Base-by-base conservation (phyloP, 2,797 vertebrate genomes). In the Caiman crocodilus region DNA sequence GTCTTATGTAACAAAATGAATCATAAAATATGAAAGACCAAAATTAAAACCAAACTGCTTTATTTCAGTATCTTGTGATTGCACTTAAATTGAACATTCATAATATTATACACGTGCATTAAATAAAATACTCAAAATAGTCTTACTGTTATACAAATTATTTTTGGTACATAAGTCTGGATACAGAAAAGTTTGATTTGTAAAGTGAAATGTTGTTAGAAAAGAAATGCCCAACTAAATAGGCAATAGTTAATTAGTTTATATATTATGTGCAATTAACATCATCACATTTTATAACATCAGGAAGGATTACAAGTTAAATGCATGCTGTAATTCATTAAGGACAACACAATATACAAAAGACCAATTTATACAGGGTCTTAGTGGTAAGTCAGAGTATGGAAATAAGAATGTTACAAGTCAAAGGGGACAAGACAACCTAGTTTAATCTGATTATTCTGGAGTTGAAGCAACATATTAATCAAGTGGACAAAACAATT, bases 401-500 rank as follows among this genome's bases (percentile, higher is more conserved):
- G 58, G 81, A 92, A 86, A 94, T 42, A 76, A 35, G 76, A 61
- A 79, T 2, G 42, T 28, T 90, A 75, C 88, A 50, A 95, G 92
- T 35, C 92, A 88, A 71, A 94, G 89, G 59, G 76, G 94, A 77
- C 58, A 88, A 67, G 92, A 76, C 67, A 94, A 82, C 75, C 82
- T 6, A 84, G 90, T 79, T 90, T 94, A 96, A 96, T 89, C 88
- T 74, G 91, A 92, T 96, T 96, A 92, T 79, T 89, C 92, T 76
- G 83, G 69, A 83, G 90, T 25, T 88, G 87, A 96, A 90, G 86
- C 93, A 96, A 94, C 91, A 25, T 94, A 97, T 97, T 97, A 97
- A 97, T 97, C 97, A 96, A 97, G 86, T 12, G 64, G 96, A 94
- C 93, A 96, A 94, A 97, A 97, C 94, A 96, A 95, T 97, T 82